Conservation (phyloP, 2,113 vertebrate genomes). For the Eubucco bourcierii region DNA sequence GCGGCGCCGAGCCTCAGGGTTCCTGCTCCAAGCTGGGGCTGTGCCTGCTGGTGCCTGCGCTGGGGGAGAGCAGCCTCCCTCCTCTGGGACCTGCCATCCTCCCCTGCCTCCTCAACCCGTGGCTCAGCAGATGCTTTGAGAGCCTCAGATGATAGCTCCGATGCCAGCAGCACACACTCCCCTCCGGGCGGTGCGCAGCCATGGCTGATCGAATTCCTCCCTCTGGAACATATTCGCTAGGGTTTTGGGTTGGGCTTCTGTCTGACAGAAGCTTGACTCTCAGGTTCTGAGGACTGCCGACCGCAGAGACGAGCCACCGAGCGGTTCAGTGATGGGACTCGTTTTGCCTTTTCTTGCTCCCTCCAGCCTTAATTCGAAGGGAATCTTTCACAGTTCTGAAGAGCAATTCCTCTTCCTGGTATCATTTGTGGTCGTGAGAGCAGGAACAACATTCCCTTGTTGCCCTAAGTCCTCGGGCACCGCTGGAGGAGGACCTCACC, state of each 20-base stretch:
- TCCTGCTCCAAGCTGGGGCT: not conserved
- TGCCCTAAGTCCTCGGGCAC: not conserved
- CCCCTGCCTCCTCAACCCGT: not conserved
- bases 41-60: not conserved
- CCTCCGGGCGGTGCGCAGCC: not conserved
- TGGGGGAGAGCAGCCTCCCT: not conserved
- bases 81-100: not conserved
- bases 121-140: not conserved
- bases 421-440: not conserved
- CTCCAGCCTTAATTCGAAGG: not conserved
- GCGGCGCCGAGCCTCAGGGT: not conserved
- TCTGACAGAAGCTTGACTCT: not conserved
- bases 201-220: not conserved
- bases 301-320: not conserved
- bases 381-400: not conserved
- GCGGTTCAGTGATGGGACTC: not conserved
- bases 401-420: not conserved
- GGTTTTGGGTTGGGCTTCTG: not conserved
- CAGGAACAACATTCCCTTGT: not conserved
- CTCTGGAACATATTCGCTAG: not conserved
- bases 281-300: not conserved
- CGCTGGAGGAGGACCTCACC: not conserved
- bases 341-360: accelerated
- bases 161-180: not conserved
- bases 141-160: not conserved